Percentiles rank a stretch among this genome's conserved stretches.
These are phyloP conservation scores for Aphidius colemani DNA, from an alignment of 2,888 invertebrate species.

Conservation along the genomic window DNA sequence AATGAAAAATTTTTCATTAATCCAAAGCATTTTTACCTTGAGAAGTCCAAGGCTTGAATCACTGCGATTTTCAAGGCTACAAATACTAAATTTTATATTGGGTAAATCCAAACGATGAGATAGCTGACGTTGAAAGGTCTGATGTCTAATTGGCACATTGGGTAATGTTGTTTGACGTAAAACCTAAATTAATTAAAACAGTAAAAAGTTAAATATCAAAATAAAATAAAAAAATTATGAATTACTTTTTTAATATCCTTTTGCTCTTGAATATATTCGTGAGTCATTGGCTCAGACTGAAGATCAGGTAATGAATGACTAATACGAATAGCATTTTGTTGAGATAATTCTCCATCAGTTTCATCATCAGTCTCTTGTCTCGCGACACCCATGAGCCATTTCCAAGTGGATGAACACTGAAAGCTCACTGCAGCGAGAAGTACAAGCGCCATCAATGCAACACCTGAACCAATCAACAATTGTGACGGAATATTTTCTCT, in stretches of 20 bases:
- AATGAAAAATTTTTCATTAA: too few species aligned
- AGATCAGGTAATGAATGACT: conserved; percentile 78
- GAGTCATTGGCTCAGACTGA: conserved; percentile 71
- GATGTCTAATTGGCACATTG: conserved; percentile 80
- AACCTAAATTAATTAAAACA: conserved; percentile 54
- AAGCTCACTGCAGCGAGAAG: conserved; percentile 73
- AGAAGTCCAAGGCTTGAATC: conserved; percentile 75
- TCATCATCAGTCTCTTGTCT: conserved; percentile 50
- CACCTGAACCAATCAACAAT: conserved; percentile 65
- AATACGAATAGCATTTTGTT: conserved; percentile 74
- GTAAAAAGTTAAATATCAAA: not conserved
- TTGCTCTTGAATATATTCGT: conserved; percentile 74
- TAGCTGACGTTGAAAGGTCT: conserved; percentile 80
- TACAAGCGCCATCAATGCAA: conserved; percentile 70
- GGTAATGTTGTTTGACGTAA: conserved; percentile 81
- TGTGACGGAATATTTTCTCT: conserved; percentile 62
- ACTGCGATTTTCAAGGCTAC: conserved; percentile 71
- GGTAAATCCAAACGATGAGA: conserved; percentile 79
- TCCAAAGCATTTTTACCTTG: conserved; percentile 70
- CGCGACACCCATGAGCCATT: conserved; percentile 67
- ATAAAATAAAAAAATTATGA: not conserved
- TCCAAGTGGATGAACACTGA: conserved; percentile 76
- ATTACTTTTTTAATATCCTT: conserved; percentile 73
- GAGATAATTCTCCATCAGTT: conserved; percentile 64
- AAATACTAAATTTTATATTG: conserved; percentile 80